A percentile compares a stretch with the other conserved stretches of the same genome.
phyloP scores from a whole-genome alignment of 2,888 invertebrate genomes.

The Tyria jacobaeae region DNA sequence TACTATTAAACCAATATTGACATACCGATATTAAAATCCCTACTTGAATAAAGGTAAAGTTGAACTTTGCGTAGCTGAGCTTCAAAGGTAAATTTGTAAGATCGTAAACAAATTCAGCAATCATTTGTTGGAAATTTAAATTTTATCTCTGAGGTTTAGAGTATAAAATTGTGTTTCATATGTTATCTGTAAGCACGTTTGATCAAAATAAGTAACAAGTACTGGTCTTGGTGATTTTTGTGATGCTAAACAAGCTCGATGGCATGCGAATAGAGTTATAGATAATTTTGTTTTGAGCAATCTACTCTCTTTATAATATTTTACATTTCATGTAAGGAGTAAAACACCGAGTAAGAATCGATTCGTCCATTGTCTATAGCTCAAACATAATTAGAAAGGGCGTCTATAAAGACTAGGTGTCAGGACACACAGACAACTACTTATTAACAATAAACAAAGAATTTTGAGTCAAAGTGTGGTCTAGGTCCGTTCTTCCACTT shows the following conservation, averaged over 20 bases:
- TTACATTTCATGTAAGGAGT: no score
- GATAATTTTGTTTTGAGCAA: neutral
- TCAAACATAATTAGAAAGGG: no score
- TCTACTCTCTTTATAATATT: no score
- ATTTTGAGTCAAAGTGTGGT: no score
- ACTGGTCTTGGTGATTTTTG: neutral
- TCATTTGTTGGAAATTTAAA: neutral
- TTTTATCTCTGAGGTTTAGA: neutral
- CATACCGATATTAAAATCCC: neutral
- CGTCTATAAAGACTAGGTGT: no score
- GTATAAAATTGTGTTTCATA: neutral
- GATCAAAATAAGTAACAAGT: neutral
- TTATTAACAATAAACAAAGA: no score
- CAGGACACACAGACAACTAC: no score
- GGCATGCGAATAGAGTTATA: neutral
- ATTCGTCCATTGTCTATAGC: no score
- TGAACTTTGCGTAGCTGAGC: neutral
- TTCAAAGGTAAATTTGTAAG: neutral
- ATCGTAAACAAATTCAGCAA: neutral
- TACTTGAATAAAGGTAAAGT: neutral
- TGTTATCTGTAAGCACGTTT: neutral
- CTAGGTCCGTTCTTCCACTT: no score
- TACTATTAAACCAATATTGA: conserved; percentile 31
- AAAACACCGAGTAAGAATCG: no score
- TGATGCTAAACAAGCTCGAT: conserved; percentile 4